Conservation (phyloP, 2,888 invertebrate genomes). For the Palloptera scutellata region DNA sequence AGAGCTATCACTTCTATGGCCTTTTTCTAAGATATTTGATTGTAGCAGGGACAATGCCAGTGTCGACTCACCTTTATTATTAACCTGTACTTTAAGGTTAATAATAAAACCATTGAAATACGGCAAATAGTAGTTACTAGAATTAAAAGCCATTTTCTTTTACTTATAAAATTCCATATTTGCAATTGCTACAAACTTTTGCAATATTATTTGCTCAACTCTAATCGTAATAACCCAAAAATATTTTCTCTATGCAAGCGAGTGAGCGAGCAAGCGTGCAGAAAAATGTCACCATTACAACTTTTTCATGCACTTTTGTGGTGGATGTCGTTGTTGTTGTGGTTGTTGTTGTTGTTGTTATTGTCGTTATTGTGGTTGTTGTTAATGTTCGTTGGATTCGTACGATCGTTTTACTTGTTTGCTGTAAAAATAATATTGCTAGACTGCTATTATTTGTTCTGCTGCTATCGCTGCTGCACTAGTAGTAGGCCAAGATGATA, state of each 20-base stretch:
- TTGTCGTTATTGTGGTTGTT: background rate
- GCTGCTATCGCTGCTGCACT: background rate
- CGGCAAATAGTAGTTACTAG: no score
- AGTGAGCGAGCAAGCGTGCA: background rate
- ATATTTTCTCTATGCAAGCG: background rate
- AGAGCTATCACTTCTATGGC: no score
- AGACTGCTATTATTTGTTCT: background rate
- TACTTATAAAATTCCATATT: no score
- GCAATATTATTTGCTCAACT: no score
- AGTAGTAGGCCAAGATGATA: background rate
- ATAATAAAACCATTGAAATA: no score
- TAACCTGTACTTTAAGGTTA: no score
- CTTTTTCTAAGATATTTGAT: no score
- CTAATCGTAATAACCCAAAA: conserved; percentile 4
- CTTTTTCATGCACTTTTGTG: background rate
- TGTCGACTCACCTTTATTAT: no score
- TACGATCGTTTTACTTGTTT: conserved; percentile 13
- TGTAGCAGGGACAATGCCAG: no score
- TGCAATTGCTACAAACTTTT: no score
- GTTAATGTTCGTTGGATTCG: conserved; percentile 11
- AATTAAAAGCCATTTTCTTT: no score
- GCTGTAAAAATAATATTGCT: background rate
- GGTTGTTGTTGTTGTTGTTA: background rate
- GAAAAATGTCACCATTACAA: background rate
- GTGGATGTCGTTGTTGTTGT: background rate